Evolutionary conservation across 1,140 invertebrate genomes (phyloP).

Genomic region (Harlomillsia oculata): DNA sequence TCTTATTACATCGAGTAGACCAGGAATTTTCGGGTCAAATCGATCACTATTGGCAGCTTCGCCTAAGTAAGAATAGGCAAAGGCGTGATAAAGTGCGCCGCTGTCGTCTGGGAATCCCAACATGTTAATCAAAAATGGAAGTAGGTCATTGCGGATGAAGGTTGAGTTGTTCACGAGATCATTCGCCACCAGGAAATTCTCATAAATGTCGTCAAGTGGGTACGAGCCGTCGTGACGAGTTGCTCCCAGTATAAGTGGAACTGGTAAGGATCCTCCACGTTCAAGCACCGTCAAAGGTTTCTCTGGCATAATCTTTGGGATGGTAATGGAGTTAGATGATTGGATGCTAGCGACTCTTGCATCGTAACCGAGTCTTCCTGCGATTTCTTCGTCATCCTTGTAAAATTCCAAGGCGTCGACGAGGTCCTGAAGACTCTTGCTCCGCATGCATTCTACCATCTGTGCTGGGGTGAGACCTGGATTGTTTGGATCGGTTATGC

Average conservation of each 20-base stretch:
- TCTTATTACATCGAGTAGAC: conserved; percentile 18
- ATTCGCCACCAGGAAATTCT: conserved; percentile 17
- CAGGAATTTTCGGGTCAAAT: conserved; percentile 13
- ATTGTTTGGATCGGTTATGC: no score
- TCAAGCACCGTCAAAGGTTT: conserved; percentile 1
- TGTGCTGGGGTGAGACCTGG: no score
- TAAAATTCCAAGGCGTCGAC: no score
- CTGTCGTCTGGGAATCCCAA: conserved; percentile 8
- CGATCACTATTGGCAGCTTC: conserved; percentile 10
- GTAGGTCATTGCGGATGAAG: conserved; percentile 21
- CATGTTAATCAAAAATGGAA: conserved; percentile 1
- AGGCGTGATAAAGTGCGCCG: conserved; percentile 6
- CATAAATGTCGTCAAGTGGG: conserved; percentile 7
- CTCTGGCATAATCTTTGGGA: neutral
- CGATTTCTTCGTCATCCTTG: neutral
- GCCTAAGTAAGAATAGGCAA: conserved; percentile 17
- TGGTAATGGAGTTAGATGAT: neutral
- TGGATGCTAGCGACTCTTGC: conserved; percentile 5
- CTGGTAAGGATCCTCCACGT: neutral
- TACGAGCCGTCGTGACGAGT: conserved; percentile 16
- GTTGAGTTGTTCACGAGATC: conserved; percentile 6
- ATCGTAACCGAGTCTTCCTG: conserved; percentile 17
- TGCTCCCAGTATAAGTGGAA: conserved; percentile 8
- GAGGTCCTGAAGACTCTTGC: no score
- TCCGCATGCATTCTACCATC: no score